These are phyloP conservation scores for Eupithecia centaureata DNA, from an alignment of 2,888 invertebrate species.

Conservation along the genomic window DNA sequence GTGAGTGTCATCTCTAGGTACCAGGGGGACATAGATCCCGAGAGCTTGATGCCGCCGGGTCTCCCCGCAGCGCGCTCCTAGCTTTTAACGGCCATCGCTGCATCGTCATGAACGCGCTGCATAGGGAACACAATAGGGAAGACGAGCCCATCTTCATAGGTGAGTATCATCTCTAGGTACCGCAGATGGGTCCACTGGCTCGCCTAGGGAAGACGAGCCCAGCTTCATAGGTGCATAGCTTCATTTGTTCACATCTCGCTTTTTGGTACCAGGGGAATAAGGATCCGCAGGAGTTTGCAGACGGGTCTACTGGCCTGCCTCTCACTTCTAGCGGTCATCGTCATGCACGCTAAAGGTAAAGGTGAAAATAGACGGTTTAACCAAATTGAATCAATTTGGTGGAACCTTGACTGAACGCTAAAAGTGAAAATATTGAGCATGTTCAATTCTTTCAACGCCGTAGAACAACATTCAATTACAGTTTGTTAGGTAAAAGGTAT, in stretches of 20 bases:
- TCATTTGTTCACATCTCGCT: too few species aligned
- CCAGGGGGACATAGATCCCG: not conserved
- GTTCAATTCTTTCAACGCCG: too few species aligned
- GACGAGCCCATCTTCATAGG: conserved; percentile 87
- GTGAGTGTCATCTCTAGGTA: too few species aligned
- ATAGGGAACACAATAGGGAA: conserved; percentile 77
- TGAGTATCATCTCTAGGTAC: conserved; percentile 58
- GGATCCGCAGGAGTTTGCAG: too few species aligned
- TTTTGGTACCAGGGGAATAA: conserved; percentile 45
- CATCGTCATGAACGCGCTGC: conserved; percentile 79
- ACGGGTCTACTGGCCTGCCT: conserved; percentile 63
- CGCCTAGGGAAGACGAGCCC: conserved; percentile 85
- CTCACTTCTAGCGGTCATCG: conserved; percentile 76
- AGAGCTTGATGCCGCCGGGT: not conserved
- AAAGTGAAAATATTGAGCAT: too few species aligned
- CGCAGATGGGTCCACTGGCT: too few species aligned
- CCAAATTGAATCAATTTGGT: too few species aligned
- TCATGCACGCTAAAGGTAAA: conserved; percentile 84
- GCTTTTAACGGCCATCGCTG: conserved; percentile 71
- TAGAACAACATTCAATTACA: too few species aligned
- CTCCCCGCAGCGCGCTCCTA: conserved; percentile 72
- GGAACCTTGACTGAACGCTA: too few species aligned
- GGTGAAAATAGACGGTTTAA: too few species aligned
- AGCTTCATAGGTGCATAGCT: conserved; percentile 88
- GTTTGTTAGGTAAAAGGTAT: too few species aligned